phyloP scores from a whole-genome alignment of 2,888 invertebrate species.

The Orthosia cruda region DNA sequence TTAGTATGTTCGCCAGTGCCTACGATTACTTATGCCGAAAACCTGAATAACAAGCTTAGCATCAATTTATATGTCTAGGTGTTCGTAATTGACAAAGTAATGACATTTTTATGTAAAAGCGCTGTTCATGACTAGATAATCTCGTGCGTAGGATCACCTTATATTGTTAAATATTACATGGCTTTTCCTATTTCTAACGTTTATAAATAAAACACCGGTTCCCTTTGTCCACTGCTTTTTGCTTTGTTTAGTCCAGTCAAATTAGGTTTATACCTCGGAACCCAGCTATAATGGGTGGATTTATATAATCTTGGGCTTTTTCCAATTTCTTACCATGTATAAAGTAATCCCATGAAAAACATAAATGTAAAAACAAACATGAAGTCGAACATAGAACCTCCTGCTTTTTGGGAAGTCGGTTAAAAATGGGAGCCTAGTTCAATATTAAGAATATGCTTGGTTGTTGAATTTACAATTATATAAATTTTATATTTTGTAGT shows the following conservation, averaged over 20 bases:
- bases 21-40: slow-evolving; percentile 31
- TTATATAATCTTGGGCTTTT: not conserved
- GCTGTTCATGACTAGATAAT: slow-evolving; percentile 34
- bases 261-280: slow-evolving; percentile 1
- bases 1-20: not conserved
- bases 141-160: slow-evolving; percentile 33
- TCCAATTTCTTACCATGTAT: not conserved
- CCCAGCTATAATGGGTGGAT: not conserved
- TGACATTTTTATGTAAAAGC: slow-evolving; percentile 50
- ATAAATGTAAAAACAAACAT: no score
- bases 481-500: no score
- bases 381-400: no score
- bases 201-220: not conserved
- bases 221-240: no score
- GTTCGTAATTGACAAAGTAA: slow-evolving; percentile 47
- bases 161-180: slow-evolving; percentile 25
- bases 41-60: slow-evolving; percentile 27
- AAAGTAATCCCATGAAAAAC: no score
- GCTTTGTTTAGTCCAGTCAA: not conserved
- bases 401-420: no score
- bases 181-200: slow-evolving; percentile 5
- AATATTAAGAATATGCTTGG: no score
- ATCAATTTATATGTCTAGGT: slow-evolving; percentile 25
- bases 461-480: no score
- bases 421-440: no score